Evolutionary conservation across 1,140 invertebrate genomes (phyloP), one percentile per base, ranked within the genome.

Genomic region (Habropoda laboriosa): DNA sequence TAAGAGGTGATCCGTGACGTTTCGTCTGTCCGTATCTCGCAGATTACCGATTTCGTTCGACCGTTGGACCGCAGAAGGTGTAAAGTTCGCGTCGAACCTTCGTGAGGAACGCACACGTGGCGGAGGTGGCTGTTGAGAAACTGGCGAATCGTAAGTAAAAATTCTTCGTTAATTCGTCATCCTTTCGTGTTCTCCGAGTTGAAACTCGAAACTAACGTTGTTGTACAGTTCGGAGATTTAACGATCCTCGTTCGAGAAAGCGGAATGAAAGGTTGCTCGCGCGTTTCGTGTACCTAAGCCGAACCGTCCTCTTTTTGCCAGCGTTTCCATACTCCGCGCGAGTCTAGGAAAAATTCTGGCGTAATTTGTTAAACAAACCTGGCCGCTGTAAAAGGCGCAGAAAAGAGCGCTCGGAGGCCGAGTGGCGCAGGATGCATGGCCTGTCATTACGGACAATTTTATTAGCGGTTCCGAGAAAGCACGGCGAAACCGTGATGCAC

Each of bases 1-100:
- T 88, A 88, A 87, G 83, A 47, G 64, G 30, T 68, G 66, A 86
- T 86, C 78, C 49, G 57, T 47, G 76, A 79, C 72, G 75, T 81
- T 82, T 75, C 64, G 70, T 67, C 77, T 68, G 67, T 61, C 51
- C 53, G 55, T 67, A 73, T 81, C 64, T 40, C 10, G 30, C 42
- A 35, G 77, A 66, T 80, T 63, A 55, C 58, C 61, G 71, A 66
- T 47, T 74, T 53, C 61, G 42, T 61, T 12, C 58, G 27, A 32
- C 21, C 32, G 3, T 18, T 4, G 30, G n/a, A 16, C 4, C 27
- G 21, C n/a, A 3, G 38, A 8, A 66, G 53, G 47, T 58, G 78
- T 45, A 60, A 75, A 75, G 71, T 66, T 63, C 18, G 6, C 18
- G 10, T 61, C 24, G 24, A 18, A 66, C 78, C 0, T 24, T 58